These are phyloP conservation scores for Masnerella sp. DNA, from an alignment of 2,888 invertebrate species.

Conservation along the genomic window DNA sequence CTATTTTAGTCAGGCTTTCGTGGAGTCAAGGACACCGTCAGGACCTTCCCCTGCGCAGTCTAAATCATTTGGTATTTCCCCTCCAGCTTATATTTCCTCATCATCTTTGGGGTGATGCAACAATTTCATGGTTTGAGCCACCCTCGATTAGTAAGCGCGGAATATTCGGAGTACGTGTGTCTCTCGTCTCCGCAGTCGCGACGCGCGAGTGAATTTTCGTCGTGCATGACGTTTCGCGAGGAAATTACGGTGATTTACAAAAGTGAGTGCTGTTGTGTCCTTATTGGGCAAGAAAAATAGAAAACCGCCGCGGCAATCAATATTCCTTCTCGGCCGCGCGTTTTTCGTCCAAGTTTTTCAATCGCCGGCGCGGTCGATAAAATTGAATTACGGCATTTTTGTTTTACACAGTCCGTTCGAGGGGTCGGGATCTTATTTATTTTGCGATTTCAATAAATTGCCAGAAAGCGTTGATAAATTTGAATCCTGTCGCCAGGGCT, in stretches of 20 bases:
- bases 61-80: constrained; percentile 31
- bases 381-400: constrained; percentile 2
- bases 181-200: constrained; percentile 6
- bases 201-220: constrained; percentile 22
- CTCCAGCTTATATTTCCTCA: constrained; percentile 34
- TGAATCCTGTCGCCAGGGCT: no score
- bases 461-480: no score
- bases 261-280: constrained; percentile 1
- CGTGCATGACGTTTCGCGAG: background rate
- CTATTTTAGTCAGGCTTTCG: background rate
- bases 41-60: background rate
- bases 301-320: constrained; percentile 5
- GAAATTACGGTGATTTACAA: constrained; percentile 21
- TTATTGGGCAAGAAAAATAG: constrained; percentile 17
- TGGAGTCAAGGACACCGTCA: constrained; percentile 5
- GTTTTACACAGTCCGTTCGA: no score
- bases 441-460: no score
- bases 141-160: constrained; percentile 44
- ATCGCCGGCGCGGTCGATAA: background rate
- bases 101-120: constrained; percentile 54
- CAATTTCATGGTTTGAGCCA: constrained; percentile 43
- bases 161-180: constrained; percentile 33
- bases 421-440: no score
- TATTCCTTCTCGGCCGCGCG: constrained; percentile 10
- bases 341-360: constrained; percentile 15